Conservation (phyloP, 2,888 invertebrate genomes). For the Chaitophorus viminalis region DNA sequence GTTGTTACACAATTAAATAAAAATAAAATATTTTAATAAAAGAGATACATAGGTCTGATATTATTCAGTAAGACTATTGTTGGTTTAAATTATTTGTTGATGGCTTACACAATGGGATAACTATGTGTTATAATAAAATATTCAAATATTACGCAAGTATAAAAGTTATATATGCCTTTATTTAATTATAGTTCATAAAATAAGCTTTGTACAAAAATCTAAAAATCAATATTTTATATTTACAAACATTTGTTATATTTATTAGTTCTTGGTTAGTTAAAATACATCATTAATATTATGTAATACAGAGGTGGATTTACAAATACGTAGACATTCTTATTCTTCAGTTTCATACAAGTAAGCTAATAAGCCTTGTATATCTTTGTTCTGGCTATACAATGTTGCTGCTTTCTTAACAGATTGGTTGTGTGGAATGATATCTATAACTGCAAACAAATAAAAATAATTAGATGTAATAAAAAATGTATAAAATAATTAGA, state of each 20-base stretch:
- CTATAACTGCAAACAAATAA: slow-evolving; percentile 39
- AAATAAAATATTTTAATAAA: not conserved
- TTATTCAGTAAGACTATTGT: not conserved
- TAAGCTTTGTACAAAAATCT: not conserved
- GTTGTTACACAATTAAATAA: not conserved
- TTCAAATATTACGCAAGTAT: not conserved
- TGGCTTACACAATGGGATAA: not conserved
- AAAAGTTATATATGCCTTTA: not conserved
- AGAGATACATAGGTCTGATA: slow-evolving; percentile 34
- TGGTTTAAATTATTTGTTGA: not conserved
- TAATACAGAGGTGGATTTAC: not conserved
- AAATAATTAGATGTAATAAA: not conserved
- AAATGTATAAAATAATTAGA: not conserved
- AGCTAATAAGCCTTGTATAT: slow-evolving; percentile 50
- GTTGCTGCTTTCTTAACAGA: not conserved
- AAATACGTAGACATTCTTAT: not conserved
- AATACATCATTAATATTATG: too few species aligned
- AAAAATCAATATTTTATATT: not conserved
- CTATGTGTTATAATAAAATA: not conserved
- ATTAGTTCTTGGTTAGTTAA: not conserved
- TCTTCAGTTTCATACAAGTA: slow-evolving; percentile 9
- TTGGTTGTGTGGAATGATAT: not conserved
- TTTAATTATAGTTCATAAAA: not conserved
- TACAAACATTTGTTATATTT: not conserved
- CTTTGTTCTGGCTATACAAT: slow-evolving; percentile 28